Evolutionary conservation across 1,140 invertebrate genomes (phyloP).

Genomic region (Magallana ariakensis): DNA sequence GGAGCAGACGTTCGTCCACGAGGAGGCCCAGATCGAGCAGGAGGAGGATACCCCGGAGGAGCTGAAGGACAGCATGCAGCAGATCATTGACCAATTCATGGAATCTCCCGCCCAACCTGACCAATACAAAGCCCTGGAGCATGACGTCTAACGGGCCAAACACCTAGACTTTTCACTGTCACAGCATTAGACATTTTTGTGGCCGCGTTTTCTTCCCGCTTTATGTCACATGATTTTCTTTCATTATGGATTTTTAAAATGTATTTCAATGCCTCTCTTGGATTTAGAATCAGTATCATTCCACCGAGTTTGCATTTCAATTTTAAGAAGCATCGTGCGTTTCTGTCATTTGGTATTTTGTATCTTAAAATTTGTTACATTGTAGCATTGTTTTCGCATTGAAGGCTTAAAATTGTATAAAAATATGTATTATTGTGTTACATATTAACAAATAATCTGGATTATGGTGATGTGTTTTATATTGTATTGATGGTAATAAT

Average conservation of each 20-base stretch:
- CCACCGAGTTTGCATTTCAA: constrained; percentile 21
- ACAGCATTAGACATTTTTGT: constrained; percentile 13
- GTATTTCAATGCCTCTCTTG: background rate
- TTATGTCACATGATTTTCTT: background rate
- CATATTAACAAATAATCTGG: background rate
- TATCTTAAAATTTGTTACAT: background rate
- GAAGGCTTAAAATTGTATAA: background rate
- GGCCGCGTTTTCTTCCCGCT: background rate
- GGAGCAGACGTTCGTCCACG: constrained; percentile 74
- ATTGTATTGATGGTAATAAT: background rate
- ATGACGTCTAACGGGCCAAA: constrained; percentile 41
- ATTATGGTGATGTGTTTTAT: background rate
- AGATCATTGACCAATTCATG: constrained; percentile 78
- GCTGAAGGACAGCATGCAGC: constrained; percentile 75
- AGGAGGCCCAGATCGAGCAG: constrained; percentile 75
- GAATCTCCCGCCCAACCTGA: constrained; percentile 48
- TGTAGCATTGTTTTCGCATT: background rate
- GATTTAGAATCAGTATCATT: background rate
- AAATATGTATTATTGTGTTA: background rate
- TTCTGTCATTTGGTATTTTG: constrained; percentile 13
- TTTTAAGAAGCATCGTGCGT: background rate
- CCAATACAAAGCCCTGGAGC: constrained; percentile 42
- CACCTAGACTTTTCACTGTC: background rate
- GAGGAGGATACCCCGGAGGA: constrained; percentile 77
- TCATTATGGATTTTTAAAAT: background rate